phyloP scores from a whole-genome alignment of 2,888 invertebrate genomes.

The Acronicta psi region DNA sequence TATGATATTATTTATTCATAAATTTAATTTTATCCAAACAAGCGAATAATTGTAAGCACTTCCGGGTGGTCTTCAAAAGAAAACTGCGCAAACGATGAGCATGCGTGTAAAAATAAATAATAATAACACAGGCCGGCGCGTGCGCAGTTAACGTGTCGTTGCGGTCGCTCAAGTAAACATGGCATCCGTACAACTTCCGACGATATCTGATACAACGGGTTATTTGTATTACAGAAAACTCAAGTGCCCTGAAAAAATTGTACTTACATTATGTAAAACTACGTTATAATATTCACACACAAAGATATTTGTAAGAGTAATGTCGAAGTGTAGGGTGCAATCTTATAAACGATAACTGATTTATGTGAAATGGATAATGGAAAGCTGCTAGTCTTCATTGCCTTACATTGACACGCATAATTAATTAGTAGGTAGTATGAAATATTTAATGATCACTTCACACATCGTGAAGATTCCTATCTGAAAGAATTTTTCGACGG shows the following conservation, averaged over 20 bases:
- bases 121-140: constrained; percentile 76
- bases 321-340: no score
- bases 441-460: no score
- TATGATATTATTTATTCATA: not conserved
- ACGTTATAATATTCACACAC: not conserved
- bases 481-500: no score
- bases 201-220: constrained; percentile 62
- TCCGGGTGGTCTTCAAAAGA: constrained; percentile 80
- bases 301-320: no score
- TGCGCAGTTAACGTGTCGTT: constrained; percentile 68
- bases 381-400: no score
- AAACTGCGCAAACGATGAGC: constrained; percentile 60
- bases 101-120: constrained; percentile 82
- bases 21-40: constrained; percentile 11
- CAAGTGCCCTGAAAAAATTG: constrained; percentile 48
- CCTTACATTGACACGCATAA: no score
- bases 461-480: no score
- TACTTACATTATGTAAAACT: not conserved
- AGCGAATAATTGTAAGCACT: constrained; percentile 29
- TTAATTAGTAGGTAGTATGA: no score
- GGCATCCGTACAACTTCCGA: constrained; percentile 84
- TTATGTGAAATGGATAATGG: no score
- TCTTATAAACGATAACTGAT: no score
- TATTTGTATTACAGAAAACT: constrained; percentile 37
- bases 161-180: constrained; percentile 84